Conservation (phyloP, 2,888 invertebrate genomes). For the Melieria crassipennis region DNA sequence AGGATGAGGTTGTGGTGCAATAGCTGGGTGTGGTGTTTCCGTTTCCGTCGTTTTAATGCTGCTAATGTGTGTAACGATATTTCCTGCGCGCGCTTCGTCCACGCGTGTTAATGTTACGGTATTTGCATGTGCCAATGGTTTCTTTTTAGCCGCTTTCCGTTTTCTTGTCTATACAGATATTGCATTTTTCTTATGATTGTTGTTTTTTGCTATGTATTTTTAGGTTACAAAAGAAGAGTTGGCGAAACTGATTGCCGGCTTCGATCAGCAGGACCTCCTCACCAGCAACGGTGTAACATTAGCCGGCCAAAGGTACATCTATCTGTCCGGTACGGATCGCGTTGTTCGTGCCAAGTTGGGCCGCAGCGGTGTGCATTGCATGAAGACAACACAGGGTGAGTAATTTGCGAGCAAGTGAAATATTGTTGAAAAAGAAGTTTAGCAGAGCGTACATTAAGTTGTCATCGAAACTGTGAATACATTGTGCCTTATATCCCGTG, state of each 20-base stretch:
- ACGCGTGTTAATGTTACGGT: background rate
- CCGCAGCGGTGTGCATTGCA: constrained; percentile 94
- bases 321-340: constrained; percentile 93
- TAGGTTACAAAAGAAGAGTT: constrained; percentile 93
- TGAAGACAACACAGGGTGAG: constrained; percentile 93
- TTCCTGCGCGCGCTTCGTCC: constrained; percentile 15
- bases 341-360: constrained; percentile 94
- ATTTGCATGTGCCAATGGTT: background rate
- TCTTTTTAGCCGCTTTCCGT: background rate
- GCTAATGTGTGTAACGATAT: constrained; percentile 11
- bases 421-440: too few relatives aligned
- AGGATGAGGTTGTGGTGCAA: too few relatives aligned
- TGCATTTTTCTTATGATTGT: background rate
- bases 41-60: constrained; percentile 10
- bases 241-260: constrained; percentile 87
- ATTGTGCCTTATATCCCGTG: too few relatives aligned
- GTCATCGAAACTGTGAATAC: too few relatives aligned
- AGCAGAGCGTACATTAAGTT: too few relatives aligned
- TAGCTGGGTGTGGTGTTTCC: background rate
- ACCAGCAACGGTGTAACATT: constrained; percentile 91
- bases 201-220: constrained; percentile 32
- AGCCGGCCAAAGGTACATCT: constrained; percentile 93
- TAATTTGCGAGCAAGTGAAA: constrained; percentile 10
- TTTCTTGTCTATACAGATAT: background rate
- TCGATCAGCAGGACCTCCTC: constrained; percentile 88